phyloP scores from a whole-genome alignment of 92 coral and sea anemone species.

The Porites rus region DNA sequence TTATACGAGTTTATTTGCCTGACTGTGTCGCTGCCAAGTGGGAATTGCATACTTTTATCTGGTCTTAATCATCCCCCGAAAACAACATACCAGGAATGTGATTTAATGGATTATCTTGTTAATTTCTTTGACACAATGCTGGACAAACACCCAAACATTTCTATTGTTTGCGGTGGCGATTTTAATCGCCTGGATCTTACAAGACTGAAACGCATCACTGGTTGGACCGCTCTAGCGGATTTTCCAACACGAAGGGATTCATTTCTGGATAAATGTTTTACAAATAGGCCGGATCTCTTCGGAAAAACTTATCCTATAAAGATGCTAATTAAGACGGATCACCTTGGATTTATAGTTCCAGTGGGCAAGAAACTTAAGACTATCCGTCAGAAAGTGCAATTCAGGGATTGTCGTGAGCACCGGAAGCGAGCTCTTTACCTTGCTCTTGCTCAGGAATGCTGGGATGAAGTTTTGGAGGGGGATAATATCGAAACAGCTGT shows the following conservation, averaged over 20 bases:
- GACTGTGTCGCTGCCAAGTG: constrained; percentile 59
- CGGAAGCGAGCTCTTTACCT: no score
- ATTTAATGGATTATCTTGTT: constrained; percentile 58
- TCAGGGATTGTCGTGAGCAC: constrained; percentile 35
- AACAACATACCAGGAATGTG: constrained; percentile 57
- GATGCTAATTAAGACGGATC: constrained; percentile 6
- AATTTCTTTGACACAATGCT: constrained; percentile 38
- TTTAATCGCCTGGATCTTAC: constrained; percentile 34
- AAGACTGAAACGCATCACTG: constrained; percentile 37
- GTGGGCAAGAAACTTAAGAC: constrained; percentile 29
- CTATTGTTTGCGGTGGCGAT: constrained; percentile 56
- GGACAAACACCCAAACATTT: constrained; percentile 67
- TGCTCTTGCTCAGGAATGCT: no score
- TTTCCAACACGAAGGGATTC: constrained; percentile 53
- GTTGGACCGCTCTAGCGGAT: constrained; percentile 40
- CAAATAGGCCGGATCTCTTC: no score
- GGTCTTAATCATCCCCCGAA: constrained; percentile 65
- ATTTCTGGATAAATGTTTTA: no score
- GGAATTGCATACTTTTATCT: constrained; percentile 47
- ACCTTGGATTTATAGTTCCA: constrained; percentile 57
- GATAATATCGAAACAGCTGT: no score
- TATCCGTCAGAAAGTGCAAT: constrained; percentile 34
- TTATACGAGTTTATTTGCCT: constrained; percentile 46
- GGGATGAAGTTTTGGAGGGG: no score
- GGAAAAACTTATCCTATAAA: no score